A percentile compares a stretch with the other conserved stretches of the same genome.
Evolutionary conservation across 1,140 invertebrate genomes (phyloP).

Genomic region (Bombus cullumanus): DNA sequence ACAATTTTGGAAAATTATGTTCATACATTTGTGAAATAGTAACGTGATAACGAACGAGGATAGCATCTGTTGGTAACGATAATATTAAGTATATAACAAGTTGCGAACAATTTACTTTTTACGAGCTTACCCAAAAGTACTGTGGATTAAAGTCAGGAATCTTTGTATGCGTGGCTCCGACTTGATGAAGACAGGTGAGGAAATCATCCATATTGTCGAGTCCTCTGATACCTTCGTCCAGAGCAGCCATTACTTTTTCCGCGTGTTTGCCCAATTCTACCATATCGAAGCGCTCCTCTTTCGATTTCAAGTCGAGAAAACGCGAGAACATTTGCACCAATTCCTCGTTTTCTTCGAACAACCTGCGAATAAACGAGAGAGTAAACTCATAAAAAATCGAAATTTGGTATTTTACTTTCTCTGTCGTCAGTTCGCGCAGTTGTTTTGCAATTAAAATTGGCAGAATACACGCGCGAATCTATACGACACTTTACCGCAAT

Average conservation of each 20-base stretch:
- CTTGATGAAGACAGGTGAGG: conserved; percentile 91
- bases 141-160: conserved; percentile 93
- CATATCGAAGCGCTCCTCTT: conserved; percentile 91
- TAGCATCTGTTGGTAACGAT: background rate
- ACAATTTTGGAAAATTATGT: no score
- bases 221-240: conserved; percentile 93
- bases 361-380: conserved; percentile 82
- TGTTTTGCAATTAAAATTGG: no score
- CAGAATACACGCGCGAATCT: no score
- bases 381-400: background rate
- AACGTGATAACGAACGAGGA: no score
- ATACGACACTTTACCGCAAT: no score
- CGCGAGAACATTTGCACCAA: conserved; percentile 91
- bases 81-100: background rate
- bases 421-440: no score
- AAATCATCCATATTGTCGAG: conserved; percentile 93
- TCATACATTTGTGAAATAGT: no score
- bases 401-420: background rate
- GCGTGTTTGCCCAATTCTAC: conserved; percentile 94
- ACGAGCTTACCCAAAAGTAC: conserved; percentile 91
- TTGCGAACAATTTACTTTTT: background rate
- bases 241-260: conserved; percentile 93
- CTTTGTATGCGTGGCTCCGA: conserved; percentile 91
- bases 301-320: conserved; percentile 90
- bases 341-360: conserved; percentile 94